Conservation (phyloP, 2,113 vertebrate species). For the Dendropsophus ebraccatus region DNA sequence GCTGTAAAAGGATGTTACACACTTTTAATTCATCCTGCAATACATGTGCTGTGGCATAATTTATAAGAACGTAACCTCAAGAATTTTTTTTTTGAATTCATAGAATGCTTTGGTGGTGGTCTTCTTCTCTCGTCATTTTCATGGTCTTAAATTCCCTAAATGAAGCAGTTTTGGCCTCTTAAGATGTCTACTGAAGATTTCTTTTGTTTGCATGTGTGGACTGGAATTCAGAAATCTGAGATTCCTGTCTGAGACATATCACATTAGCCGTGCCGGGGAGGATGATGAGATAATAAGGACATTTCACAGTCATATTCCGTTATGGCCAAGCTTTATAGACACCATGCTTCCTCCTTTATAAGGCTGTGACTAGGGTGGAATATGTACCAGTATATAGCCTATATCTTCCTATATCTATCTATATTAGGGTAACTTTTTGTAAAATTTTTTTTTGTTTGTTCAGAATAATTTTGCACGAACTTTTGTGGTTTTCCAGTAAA, state of each 20-base stretch:
- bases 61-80: not conserved
- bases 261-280: slow-evolving; percentile 5
- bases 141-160: slow-evolving; percentile 11
- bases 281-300: slow-evolving; percentile 40
- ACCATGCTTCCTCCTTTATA: not conserved
- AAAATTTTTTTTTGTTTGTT: not conserved
- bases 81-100: not conserved
- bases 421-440: not conserved
- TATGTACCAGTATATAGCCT: not conserved
- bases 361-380: not conserved
- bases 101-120: not conserved
- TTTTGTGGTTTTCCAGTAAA: not conserved
- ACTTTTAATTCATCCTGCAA: slow-evolving; percentile 40
- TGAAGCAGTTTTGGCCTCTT: slow-evolving; percentile 4
- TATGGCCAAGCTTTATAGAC: slow-evolving; percentile 21
- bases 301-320: slow-evolving; percentile 26
- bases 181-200: slow-evolving; percentile 42
- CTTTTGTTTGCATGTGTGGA: slow-evolving; percentile 44
- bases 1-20: slow-evolving; percentile 38
- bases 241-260: slow-evolving; percentile 22
- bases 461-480: not conserved
- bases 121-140: not conserved
- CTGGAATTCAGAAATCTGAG: slow-evolving; percentile 48
- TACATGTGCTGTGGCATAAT: not conserved
- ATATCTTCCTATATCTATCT: not conserved